Evolutionary conservation across 1,140 invertebrate genomes (phyloP).

Genomic region (Micrasema minimum): DNA sequence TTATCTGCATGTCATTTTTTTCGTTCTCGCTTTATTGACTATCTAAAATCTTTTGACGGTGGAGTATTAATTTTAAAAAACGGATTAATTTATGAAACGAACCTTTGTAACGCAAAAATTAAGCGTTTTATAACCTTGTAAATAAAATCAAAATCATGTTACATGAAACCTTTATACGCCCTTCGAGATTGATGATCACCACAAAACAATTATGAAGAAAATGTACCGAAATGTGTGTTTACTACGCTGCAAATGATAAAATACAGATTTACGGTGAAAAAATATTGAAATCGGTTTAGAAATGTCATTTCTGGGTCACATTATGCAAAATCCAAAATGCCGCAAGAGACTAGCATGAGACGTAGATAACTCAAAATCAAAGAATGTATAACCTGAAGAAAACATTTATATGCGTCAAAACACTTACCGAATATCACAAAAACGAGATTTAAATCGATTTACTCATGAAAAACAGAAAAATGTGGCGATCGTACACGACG

Average conservation of each 20-base stretch:
- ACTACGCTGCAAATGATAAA: conserved; percentile 1
- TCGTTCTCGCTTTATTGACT: neutral
- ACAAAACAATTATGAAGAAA: conserved; percentile 12
- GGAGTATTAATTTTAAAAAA: too few relatives aligned
- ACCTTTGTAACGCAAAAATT: neutral
- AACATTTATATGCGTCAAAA: neutral
- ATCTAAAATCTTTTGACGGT: too few relatives aligned
- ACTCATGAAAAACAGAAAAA: conserved; percentile 67
- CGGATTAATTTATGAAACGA: too few relatives aligned
- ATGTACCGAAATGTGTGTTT: neutral
- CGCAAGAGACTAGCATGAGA: conserved; percentile 36
- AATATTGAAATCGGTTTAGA: conserved; percentile 36
- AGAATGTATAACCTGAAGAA: neutral
- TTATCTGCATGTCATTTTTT: conserved; percentile 6
- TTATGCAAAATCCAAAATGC: conserved; percentile 47
- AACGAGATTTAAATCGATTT: conserved; percentile 59
- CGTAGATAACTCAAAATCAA: conserved; percentile 21
- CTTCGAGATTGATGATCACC: conserved; percentile 3
- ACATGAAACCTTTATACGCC: conserved; percentile 31
- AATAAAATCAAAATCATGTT: conserved; percentile 23
- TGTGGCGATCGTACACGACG: conserved; percentile 62
- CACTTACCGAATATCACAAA: conserved; percentile 46
- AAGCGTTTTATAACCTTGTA: conserved; percentile 28
- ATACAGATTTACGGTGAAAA: conserved; percentile 2
- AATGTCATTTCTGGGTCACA: conserved; percentile 50